These are phyloP conservation scores for Drosophila obscura DNA, from an alignment of 1,140 invertebrate genomes.

Conservation along the genomic window DNA sequence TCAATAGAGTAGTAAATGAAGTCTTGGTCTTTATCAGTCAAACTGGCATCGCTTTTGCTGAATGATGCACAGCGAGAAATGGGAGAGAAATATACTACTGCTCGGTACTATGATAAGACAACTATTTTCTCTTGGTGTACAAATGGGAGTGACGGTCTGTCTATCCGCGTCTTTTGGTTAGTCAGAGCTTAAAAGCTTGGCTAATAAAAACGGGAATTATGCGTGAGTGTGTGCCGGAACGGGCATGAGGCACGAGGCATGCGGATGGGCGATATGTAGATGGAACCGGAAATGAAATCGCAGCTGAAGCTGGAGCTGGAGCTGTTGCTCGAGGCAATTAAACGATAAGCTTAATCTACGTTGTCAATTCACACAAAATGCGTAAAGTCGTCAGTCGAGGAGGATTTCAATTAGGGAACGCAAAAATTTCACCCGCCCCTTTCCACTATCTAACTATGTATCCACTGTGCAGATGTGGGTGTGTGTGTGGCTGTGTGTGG, in stretches of 20 bases:
- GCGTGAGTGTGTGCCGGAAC: conserved; percentile 45
- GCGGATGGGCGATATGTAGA: conserved; percentile 12
- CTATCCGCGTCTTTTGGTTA: conserved; percentile 46
- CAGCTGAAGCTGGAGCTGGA: background rate
- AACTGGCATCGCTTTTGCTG: conserved; percentile 10
- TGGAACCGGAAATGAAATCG: background rate
- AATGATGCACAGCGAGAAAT: conserved; percentile 8
- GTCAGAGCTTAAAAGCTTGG: conserved; percentile 78
- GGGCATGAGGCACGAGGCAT: background rate
- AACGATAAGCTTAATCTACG: conserved; percentile 76
- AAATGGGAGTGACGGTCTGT: background rate
- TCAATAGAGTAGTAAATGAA: conserved; percentile 62
- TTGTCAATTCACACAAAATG: conserved; percentile 76
- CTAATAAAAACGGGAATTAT: conserved; percentile 78
- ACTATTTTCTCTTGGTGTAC: conserved; percentile 1
- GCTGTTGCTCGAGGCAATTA: conserved; percentile 75
- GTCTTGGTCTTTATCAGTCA: conserved; percentile 37
- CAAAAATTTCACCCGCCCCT: conserved; percentile 39
- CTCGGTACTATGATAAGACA: too few species aligned
- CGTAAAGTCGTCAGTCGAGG: conserved; percentile 65
- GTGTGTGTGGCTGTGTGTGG: conserved; percentile 21
- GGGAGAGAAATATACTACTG: too few species aligned
- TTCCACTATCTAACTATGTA: background rate
- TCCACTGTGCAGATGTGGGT: background rate
- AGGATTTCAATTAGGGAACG: conserved; percentile 71